Evolutionary conservation across 2,797 vertebrate genomes (phyloP), one percentile per base, ranked within the genome.

Genomic region (Coregonus sp.): DNA sequence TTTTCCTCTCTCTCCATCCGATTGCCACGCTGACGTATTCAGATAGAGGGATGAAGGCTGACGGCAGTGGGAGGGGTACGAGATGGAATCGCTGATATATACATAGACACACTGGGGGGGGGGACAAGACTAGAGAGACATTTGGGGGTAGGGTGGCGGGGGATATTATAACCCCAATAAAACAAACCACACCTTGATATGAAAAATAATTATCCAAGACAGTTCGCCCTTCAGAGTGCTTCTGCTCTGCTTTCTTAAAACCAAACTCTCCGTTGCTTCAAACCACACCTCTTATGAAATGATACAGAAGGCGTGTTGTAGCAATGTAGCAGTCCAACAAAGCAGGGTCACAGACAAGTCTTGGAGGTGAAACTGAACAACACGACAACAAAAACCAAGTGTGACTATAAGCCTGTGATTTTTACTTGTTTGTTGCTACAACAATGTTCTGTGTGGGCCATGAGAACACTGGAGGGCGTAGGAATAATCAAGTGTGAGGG

Each of bases 11-110:
- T 70, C 76, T 81, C 72, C 63, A 37, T 83, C 85, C 88, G 87
- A 89, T 88, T 91, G 87, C 75, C n/a, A 81, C 25, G 72, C 83
- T 82, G 52, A 86, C 90, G 88, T 85, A 88, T 88, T 90, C 80
- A 85, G 59, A 15, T 61, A 54, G 52, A 54, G 35, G 40, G 1
- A n/a, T 77, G 76, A 31, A 15, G 31, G 65, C 31, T 25, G 66
- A 75, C 71, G 78, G 70, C 79, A 16, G 52, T 4, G 18, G 12
- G 52, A 56, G 31, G 80, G 74, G 79, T 75, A 47, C 40, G 2
- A 47, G 40, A 37, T 50, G 47, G 66, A 37, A n/a, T 65, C 70
- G 33, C 56, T 63, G 65, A 31, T 33, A 31, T 7, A 70, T 50
- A 33, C 31, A 69, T 5, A 31, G 33, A 31, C 50, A 72, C 50